Conservation (phyloP, 1,140 invertebrate species). For the Popillia japonica region DNA sequence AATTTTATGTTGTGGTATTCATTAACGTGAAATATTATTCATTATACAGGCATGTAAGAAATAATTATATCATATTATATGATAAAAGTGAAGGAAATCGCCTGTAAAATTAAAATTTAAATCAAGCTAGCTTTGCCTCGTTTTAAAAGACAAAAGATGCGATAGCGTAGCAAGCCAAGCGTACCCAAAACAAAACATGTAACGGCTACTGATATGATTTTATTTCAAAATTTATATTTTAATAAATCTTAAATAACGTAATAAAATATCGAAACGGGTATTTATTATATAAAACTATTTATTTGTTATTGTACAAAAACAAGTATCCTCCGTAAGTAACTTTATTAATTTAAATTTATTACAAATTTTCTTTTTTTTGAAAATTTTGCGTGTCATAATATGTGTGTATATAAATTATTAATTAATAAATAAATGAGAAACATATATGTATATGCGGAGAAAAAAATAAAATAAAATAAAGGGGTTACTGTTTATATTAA, state of each 20-base stretch:
- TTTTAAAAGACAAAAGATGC: not conserved
- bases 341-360: not conserved
- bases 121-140: too few relatives aligned
- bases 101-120: not conserved
- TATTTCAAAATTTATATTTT: too few relatives aligned
- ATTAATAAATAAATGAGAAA: not conserved
- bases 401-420: slow-evolving; percentile 3
- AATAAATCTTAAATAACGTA: too few relatives aligned
- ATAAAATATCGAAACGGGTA: not conserved
- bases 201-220: too few relatives aligned
- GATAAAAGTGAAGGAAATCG: not conserved
- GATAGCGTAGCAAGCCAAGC: not conserved
- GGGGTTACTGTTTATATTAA: slow-evolving; percentile 29
- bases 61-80: not conserved
- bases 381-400: not conserved
- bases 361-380: not conserved
- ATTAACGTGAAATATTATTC: not conserved
- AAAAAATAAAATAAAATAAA: not conserved
- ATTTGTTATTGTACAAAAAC: not conserved
- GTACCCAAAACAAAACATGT: not conserved
- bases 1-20: not conserved
- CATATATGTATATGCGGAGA: not conserved
- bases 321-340: not conserved
- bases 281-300: not conserved
- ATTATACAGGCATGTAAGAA: not conserved